These are phyloP conservation scores for Sminthurinus aureus DNA, from an alignment of 2,888 invertebrate species.

Conservation along the genomic window DNA sequence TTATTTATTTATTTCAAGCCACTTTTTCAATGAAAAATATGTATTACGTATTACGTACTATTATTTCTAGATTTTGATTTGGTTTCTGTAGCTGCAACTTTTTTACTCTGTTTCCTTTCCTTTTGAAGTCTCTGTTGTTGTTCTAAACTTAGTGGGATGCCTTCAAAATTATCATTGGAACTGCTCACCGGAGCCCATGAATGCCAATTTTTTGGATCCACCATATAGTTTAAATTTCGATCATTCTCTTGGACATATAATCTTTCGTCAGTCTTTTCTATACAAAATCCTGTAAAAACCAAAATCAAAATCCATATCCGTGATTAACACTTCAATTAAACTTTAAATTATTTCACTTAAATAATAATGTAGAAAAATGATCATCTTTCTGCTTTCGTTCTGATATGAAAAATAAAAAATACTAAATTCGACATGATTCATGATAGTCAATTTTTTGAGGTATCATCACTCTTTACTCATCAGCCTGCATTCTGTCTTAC, in stretches of 20 bases:
- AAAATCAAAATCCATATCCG: neutral
- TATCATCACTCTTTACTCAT: too few species aligned
- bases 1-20: too few species aligned
- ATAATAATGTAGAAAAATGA: neutral
- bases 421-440: too few species aligned
- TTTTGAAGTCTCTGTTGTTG: neutral
- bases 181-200: slow-evolving; percentile 29
- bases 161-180: neutral
- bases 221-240: neutral
- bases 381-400: neutral
- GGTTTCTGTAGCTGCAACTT: neutral
- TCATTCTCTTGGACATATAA: neutral
- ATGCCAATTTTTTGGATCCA: slow-evolving; percentile 34
- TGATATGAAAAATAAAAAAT: too few species aligned
- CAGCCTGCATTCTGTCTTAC: too few species aligned
- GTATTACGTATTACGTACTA: too few species aligned
- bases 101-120: neutral
- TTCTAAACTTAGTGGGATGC: neutral
- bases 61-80: neutral
- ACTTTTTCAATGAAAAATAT: too few species aligned
- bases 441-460: too few species aligned
- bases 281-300: slow-evolving; percentile 6
- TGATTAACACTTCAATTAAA: neutral
- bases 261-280: slow-evolving; percentile 8
- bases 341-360: neutral